Conservation (phyloP, 2,797 vertebrate genomes). For the Argya squamiceps region DNA sequence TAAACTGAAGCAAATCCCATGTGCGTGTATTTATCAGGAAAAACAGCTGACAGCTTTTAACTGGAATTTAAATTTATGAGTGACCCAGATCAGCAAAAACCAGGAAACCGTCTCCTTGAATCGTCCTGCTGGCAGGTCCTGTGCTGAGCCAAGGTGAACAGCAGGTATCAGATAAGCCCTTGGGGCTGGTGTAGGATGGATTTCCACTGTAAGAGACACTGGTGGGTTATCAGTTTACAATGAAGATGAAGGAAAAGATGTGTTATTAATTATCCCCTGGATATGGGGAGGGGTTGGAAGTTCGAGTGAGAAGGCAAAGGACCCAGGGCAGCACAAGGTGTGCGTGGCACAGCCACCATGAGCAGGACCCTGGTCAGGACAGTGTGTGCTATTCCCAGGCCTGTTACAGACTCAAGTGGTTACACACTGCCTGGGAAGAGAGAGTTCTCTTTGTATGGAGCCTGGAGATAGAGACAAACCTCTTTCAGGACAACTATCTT, state of each 20-base stretch:
- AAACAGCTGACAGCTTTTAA: not conserved
- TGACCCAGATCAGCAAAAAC: not conserved
- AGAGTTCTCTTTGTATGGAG: not conserved
- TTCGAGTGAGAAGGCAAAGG: not conserved
- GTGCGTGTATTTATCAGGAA: not conserved
- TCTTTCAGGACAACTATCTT: not conserved
- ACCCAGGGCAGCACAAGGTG: fast-evolving
- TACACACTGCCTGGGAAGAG: not conserved
- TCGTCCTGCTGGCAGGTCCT: not conserved
- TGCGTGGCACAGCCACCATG: not conserved
- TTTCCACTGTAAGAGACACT: not conserved
- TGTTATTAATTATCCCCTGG: not conserved
- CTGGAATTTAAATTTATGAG: not conserved
- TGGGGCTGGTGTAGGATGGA: not conserved
- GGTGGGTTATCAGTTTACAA: not conserved
- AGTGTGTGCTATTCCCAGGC: not conserved
- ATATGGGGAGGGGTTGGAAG: not conserved
- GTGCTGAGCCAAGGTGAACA: not conserved
- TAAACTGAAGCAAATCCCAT: not conserved
- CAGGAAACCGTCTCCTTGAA: not conserved
- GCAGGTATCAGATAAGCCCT: not conserved
- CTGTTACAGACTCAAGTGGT: not conserved
- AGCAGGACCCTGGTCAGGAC: not conserved
- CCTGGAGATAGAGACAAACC: not conserved
- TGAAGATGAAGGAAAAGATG: not conserved